Conservation (phyloP, 2,113 vertebrate genomes). For the Shinisaurus crocodilurus region DNA sequence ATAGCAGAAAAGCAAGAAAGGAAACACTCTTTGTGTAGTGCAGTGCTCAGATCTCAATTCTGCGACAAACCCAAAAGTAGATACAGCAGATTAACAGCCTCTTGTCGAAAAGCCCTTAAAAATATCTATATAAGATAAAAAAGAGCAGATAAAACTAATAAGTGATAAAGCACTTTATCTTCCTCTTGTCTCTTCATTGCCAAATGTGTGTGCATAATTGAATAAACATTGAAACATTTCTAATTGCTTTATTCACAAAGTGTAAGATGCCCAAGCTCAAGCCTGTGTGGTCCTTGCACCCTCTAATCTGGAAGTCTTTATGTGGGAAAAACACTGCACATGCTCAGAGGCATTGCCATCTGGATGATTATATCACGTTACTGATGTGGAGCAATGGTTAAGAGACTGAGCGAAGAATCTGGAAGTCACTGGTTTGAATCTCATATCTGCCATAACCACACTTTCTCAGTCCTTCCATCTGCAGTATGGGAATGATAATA, state of each 20-base stretch:
- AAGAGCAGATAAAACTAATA: no score
- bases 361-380: not conserved
- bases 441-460: no score
- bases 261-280: not conserved
- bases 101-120: no score
- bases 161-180: no score
- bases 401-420: not conserved
- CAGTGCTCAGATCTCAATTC: no score
- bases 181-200: not conserved
- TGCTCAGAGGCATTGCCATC: not conserved
- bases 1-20: no score
- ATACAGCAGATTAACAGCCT: no score
- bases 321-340: not conserved
- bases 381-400: not conserved
- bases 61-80: no score
- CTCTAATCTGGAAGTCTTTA: not conserved
- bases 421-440: not conserved
- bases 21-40: no score
- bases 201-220: not conserved
- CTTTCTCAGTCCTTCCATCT: not conserved
- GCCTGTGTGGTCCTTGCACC: not conserved
- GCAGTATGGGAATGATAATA: not conserved
- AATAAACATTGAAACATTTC: no score
- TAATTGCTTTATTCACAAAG: not conserved
- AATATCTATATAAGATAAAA: no score